Percentiles rank a stretch among this genome's conserved stretches.
These are phyloP conservation scores for Hydrophis major DNA, from an alignment of 2,797 vertebrate species.

Conservation along the genomic window DNA sequence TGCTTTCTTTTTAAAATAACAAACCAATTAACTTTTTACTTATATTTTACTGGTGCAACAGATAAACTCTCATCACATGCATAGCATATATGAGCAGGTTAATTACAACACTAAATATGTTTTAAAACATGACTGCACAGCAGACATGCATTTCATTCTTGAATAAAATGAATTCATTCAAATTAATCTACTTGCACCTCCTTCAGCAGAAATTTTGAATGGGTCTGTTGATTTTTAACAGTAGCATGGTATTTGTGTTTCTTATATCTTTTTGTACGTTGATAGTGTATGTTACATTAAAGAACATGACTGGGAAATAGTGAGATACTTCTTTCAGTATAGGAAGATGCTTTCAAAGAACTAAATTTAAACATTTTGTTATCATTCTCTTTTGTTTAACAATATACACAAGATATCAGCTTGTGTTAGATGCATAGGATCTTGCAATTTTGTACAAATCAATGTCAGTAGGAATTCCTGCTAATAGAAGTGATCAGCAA, in stretches of 20 bases:
- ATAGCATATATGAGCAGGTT: neutral
- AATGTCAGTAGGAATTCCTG: neutral
- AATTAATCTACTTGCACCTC: neutral
- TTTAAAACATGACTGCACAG: neutral
- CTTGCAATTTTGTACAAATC: neutral
- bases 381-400: accelerated
- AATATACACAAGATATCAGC: neutral
- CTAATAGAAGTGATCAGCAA: neutral
- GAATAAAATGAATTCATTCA: neutral
- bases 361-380: neutral
- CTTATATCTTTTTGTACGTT: neutral
- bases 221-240: neutral
- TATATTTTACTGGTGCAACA: neutral
- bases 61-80: neutral
- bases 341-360: neutral
- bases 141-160: neutral
- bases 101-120: neutral
- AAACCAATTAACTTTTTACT: neutral
- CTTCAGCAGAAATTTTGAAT: neutral
- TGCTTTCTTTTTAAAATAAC: neutral
- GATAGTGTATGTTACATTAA: neutral
- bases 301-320: neutral
- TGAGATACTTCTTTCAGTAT: neutral
- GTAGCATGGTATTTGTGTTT: neutral
- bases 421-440: neutral